phyloP scores from a whole-genome alignment of 2,888 invertebrate species.

The Leptura quadrifasciata region DNA sequence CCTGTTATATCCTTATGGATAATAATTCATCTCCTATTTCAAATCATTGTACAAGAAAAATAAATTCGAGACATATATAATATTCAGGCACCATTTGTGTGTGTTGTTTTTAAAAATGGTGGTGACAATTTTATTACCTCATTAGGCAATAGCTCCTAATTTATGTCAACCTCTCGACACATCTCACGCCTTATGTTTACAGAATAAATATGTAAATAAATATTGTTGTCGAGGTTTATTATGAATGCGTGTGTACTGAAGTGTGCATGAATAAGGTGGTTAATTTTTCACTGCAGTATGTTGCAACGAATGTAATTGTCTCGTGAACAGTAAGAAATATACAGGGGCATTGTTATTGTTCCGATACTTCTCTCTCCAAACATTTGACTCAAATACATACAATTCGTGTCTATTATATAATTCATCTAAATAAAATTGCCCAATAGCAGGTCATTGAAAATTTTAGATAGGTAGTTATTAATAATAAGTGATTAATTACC shows the following conservation, averaged over 20 bases:
- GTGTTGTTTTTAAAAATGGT: not conserved
- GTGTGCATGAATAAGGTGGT: not conserved
- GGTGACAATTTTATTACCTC: conserved; percentile 15
- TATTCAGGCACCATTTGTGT: not conserved
- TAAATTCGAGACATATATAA: not conserved
- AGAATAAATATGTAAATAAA: not conserved
- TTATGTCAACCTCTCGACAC: conserved; percentile 10
- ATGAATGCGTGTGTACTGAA: not conserved
- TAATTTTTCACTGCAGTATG: not conserved
- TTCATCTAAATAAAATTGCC: too few relatives aligned
- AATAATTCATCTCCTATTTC: not conserved
- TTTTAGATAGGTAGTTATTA: too few relatives aligned
- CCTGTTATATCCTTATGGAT: too few relatives aligned
- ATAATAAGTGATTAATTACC: too few relatives aligned
- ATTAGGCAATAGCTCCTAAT: not conserved
- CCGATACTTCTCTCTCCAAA: too few relatives aligned
- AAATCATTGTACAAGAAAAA: not conserved
- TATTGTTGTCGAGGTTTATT: too few relatives aligned
- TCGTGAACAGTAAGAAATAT: too few relatives aligned
- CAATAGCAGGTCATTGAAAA: too few relatives aligned
- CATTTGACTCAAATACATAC: too few relatives aligned
- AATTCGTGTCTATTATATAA: too few relatives aligned
- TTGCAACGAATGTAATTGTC: too few relatives aligned
- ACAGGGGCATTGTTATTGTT: too few relatives aligned
- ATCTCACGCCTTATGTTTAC: conserved; percentile 8